phyloP scores from a whole-genome alignment of 92 coral and sea anemone genomes.

The Isaurus tuberculatus region DNA sequence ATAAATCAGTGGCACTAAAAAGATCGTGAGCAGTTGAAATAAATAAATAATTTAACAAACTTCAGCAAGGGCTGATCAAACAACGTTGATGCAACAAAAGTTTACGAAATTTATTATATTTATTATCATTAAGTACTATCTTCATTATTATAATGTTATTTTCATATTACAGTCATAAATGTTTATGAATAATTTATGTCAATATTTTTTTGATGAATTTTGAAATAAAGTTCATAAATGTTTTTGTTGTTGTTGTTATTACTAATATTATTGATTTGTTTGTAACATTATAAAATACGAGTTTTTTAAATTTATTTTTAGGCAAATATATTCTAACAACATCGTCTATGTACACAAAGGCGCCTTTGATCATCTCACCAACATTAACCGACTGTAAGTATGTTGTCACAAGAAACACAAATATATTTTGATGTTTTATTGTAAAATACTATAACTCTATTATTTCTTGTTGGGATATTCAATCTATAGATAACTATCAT shows the following conservation, averaged over 20 bases:
- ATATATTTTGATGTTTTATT: background rate
- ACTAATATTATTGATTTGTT: background rate
- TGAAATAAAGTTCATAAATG: background rate
- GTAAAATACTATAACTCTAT: background rate
- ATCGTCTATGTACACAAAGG: constrained; percentile 42
- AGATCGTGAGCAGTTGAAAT: no score
- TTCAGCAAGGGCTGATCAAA: no score
- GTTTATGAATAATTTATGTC: background rate
- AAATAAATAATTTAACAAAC: no score
- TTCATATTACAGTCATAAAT: no score
- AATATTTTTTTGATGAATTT: background rate
- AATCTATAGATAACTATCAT: no score
- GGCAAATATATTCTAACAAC: constrained; percentile 31
- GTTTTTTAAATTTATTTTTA: background rate
- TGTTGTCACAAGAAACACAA: background rate
- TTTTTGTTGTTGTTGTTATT: background rate
- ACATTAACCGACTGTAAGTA: constrained; percentile 40
- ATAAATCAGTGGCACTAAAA: no score
- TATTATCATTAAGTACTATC: no score
- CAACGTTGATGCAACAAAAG: no score
- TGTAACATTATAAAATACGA: no score
- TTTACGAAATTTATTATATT: no score
- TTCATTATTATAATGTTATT: no score
- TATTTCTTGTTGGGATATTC: background rate
- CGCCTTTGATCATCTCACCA: constrained; percentile 17